Base-by-base conservation (phyloP, 1,140 invertebrate genomes). In the Archegozetes longisetosus region DNA sequence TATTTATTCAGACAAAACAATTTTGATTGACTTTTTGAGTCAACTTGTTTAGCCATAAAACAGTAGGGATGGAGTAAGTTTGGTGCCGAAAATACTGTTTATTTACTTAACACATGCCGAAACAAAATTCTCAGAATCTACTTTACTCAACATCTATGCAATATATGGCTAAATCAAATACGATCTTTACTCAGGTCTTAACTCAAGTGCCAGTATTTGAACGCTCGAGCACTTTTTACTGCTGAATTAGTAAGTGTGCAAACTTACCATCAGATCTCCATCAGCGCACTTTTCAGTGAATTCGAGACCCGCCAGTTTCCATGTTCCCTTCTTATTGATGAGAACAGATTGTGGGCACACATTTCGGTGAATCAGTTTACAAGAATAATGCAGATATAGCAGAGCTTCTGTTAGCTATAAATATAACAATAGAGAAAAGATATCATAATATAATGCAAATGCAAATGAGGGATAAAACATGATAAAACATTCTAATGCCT, bases 241-340 rank as follows among this genome's bases (percentile, higher is more conserved):
- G n/a, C n/a, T n/a, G n/a, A n/a, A n/a, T n/a, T n/a, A n/a, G n/a
- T n/a, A n/a, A n/a, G n/a, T n/a, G n/a, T n/a, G n/a, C n/a, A n/a
- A n/a, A 62, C 61, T 58, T 62, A 70, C 69, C 69, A 70, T 65
- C 23, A 64, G 49, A 50, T 70, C 68, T 0, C 58, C 57, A 47
- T 66, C 64, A 50, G 63, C 65, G 40, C 66, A 70, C 61, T 66
- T 69, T 53, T 75, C 73, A 3, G 83, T 81, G 75, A 97, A 98
- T 69, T 97, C 93, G 48, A 98, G 79, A 2, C 93, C 91, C 14
- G 84, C 85, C 24, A 98, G 77, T 72, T 97, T 98, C 94, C 94
- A 98, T 9, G 87, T 91, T 32, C 91, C 91, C 51, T 82, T 81
- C 68, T 86, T 90, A n/a, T 88, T 96, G 53, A 97, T 84, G 51